Base-by-base conservation (phyloP, 2,113 vertebrate genomes). In the Laticauda colubrina region DNA sequence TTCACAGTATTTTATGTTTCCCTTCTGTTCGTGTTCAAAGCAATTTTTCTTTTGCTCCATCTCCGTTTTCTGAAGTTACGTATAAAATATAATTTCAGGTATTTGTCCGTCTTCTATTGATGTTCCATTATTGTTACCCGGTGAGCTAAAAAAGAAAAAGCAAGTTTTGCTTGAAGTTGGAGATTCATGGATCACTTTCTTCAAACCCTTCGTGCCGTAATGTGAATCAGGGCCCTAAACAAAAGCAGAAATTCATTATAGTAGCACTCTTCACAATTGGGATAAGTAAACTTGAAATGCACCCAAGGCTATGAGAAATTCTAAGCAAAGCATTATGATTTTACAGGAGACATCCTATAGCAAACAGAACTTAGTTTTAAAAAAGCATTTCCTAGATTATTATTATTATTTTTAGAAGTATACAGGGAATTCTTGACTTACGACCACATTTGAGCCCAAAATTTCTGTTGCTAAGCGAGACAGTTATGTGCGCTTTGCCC, bases 31-130 rank as follows among this genome's bases (percentile, higher is more conserved):
- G 92, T 95, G 95, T 93, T 87, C 90, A 87, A 94, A 93, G 92
- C 90, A 96, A 6, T 69, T 59, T 23, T 89, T 48, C 2, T 53
- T 93, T 54, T 8, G 92, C 89, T 75, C 75, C n/a, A 89, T 93
- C 90, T 89, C 39, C 57, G 56, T 0, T n/a, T 90, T 26, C 39
- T 92, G 94, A 91, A 93, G 89, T 97, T 98, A 99, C 90, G 97
- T 98, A 95, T 99, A 98, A 97, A 99, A 99, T 96, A 99, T 99
- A 93, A 99, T 99, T 97, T 99, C 98, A 93, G 99, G 99, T 96
- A 99, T 99, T 94, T 99, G 99, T 92, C 99, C 99, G 43, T 99
- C 98, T 97, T 99, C 99, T 97, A 99, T 98, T 1, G 99, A 99
- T 9, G 98, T 99, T 88, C 99, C 99, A 1, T 99, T 99, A 94